Percentiles rank a stretch among this genome's conserved stretches.
phyloP scores from a whole-genome alignment of 2,888 invertebrate species.

The Zaprionus bogoriensis region DNA sequence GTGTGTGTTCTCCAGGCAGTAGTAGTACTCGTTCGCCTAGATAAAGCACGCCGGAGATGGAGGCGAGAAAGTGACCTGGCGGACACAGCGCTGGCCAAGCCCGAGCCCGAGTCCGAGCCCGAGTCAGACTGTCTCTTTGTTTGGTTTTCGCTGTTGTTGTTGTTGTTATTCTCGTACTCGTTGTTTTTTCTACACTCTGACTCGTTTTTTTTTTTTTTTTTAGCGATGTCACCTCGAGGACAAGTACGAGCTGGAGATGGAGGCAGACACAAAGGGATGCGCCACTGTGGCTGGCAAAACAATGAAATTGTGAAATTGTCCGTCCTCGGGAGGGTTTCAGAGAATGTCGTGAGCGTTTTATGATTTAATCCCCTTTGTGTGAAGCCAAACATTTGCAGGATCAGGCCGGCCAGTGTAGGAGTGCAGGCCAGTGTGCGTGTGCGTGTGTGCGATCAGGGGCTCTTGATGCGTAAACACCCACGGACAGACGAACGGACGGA shows the following conservation, averaged over 20 bases:
- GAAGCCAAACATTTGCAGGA: constrained; percentile 66
- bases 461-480: constrained; percentile 44
- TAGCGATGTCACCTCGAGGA: constrained; percentile 55
- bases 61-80: too few relatives aligned
- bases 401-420: constrained; percentile 13
- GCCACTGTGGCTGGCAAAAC: constrained; percentile 68
- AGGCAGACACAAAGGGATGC: constrained; percentile 48
- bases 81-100: not conserved
- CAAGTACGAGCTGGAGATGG: not conserved
- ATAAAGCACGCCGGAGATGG: constrained; percentile 14
- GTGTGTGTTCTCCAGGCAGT: too few relatives aligned
- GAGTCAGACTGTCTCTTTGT: too few relatives aligned
- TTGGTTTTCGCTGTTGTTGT: not conserved
- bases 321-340: constrained; percentile 30
- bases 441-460: constrained; percentile 27
- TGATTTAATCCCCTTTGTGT: constrained; percentile 69
- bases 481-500: not conserved
- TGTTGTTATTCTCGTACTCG: constrained; percentile 2
- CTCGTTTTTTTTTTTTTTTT: constrained; percentile 33
- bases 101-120: too few relatives aligned
- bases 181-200: not conserved
- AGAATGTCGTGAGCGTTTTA: constrained; percentile 56
- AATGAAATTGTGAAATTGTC: constrained; percentile 61
- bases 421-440: constrained; percentile 1
- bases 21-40: constrained; percentile 5